Conservation (phyloP, 2,797 vertebrate species). For the Sebastolobus altivelis region DNA sequence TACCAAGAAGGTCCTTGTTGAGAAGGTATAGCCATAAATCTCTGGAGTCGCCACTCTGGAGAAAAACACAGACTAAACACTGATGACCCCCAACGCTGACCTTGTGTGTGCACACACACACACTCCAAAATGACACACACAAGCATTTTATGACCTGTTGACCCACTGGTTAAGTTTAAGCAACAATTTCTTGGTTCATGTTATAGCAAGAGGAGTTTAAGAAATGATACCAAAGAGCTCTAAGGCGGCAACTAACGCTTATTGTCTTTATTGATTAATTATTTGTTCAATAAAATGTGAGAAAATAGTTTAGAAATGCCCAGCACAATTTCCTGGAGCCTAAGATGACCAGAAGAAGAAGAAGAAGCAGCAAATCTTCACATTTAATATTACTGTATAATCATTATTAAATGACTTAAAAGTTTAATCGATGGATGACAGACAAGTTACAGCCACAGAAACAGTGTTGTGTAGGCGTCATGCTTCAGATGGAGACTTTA, state of each 20-base stretch:
- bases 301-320: background rate
- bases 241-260: background rate
- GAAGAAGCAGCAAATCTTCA: background rate
- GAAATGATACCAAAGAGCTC: background rate
- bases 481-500: background rate
- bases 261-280: background rate
- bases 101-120: slow-evolving; percentile 39
- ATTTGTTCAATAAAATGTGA: background rate
- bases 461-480: background rate
- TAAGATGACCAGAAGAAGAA: background rate
- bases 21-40: slow-evolving; percentile 80
- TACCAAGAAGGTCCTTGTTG: slow-evolving; percentile 67
- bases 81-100: slow-evolving; percentile 81
- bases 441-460: background rate
- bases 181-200: background rate
- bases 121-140: slow-evolving; percentile 3
- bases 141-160: background rate
- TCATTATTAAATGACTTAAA: background rate
- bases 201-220: background rate
- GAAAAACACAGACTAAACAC: slow-evolving; percentile 84
- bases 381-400: background rate
- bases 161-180: background rate
- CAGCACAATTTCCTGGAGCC: background rate
- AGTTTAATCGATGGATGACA: background rate
- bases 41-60: slow-evolving; percentile 68